Conservation (phyloP, 2,113 vertebrate species). For the Chiloscyllium plagiosum region DNA sequence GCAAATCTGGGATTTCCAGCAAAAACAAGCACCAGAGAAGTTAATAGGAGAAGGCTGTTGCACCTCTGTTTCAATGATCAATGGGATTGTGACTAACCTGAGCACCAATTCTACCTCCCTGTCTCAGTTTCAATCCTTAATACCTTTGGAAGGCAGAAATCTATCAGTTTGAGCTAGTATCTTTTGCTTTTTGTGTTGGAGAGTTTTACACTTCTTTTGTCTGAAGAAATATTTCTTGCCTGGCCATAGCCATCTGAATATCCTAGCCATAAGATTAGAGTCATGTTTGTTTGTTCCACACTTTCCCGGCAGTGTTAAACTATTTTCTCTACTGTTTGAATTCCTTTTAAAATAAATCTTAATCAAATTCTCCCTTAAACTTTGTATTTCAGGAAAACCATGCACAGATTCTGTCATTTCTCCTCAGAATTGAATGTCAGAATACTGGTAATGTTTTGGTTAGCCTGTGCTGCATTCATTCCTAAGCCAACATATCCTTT, state of each 20-base stretch:
- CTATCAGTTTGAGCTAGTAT: neutral
- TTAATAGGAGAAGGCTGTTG: neutral
- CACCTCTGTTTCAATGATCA: neutral
- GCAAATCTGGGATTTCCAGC: neutral
- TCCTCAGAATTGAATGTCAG: neutral
- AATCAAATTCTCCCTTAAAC: neutral
- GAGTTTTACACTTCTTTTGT: neutral
- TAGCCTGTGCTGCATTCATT: neutral
- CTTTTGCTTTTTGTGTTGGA: neutral
- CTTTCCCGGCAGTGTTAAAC: neutral
- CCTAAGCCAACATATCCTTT: neutral
- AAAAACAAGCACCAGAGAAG: neutral
- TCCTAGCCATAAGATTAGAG: neutral
- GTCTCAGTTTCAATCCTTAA: neutral
- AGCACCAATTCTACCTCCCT: neutral
- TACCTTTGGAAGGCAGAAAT: neutral
- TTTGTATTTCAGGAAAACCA: neutral
- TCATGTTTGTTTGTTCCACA: neutral
- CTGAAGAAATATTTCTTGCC: neutral
- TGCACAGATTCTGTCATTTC: neutral
- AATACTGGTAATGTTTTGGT: neutral
- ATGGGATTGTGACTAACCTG: neutral
- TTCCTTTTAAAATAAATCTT: neutral
- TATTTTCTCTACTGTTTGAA: neutral
- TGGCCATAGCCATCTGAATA: neutral